Base-by-base conservation (phyloP, 1,140 invertebrate species). In the Pseudachorutes palmiensis region DNA sequence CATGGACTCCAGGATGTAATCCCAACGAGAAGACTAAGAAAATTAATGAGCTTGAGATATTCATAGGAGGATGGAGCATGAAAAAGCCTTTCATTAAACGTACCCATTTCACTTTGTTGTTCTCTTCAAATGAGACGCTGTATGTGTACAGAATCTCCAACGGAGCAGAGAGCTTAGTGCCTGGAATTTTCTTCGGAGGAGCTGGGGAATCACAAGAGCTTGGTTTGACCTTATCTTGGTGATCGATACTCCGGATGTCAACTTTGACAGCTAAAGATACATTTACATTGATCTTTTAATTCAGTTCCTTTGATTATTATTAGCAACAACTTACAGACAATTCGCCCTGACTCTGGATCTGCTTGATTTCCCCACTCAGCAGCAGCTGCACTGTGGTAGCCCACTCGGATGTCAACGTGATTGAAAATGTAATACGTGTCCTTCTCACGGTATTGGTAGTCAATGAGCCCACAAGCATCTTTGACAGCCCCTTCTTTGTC, bases 1-100 rank as follows among this genome's bases (percentile, higher is more conserved):
- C 88, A 97, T 96, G 1, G 94, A 97, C 79, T 98, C 93, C 57
- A 99, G 80, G 70, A 99, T 97, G 77, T 99, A 99, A 82, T 99
- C 97, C 97, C 97, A 99, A 75, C 97, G 84, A 0, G 94, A 98
- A 0, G 94, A 97, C 97, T n/a, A n/a, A n/a, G n/a, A n/a, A n/a
- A n/a, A n/a, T n/a, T n/a, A n/a, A n/a, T n/a, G n/a, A n/a, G n/a
- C n/a, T n/a, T n/a, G n/a, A n/a, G n/a, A n/a, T n/a, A n/a, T n/a
- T n/a, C n/a, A n/a, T n/a, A n/a, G n/a, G n/a, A n/a, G n/a, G n/a
- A n/a, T n/a, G n/a, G n/a, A n/a, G n/a, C n/a, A n/a, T n/a, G n/a
- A n/a, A n/a, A n/a, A n/a, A n/a, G n/a, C n/a, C n/a, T n/a, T n/a
- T n/a, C n/a, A n/a, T n/a, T n/a, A n/a, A n/a, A n/a, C n/a, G n/a